A percentile compares a stretch with the other conserved stretches of the same genome.
phyloP scores from a whole-genome alignment of 2,797 vertebrate genomes.

The Darevskia nairensis region DNA sequence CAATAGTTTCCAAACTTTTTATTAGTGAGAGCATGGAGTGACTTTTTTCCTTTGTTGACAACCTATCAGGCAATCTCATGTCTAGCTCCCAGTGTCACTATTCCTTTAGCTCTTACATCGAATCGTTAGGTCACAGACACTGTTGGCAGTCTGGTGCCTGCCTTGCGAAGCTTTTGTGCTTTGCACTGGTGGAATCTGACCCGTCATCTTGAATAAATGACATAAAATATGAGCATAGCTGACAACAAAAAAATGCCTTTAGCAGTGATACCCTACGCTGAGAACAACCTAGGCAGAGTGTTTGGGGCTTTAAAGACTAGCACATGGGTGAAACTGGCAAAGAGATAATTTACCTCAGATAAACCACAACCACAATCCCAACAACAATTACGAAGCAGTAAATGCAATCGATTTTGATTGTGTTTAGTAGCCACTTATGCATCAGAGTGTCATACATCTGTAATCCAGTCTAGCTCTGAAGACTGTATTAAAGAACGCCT shows the following conservation, averaged over 20 bases:
- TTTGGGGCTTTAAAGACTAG: not conserved
- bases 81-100: not conserved
- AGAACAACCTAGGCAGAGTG: conserved; percentile 20
- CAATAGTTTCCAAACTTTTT: not conserved
- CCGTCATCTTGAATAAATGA: not conserved
- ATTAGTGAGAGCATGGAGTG: not conserved
- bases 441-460: not conserved
- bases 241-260: conserved; percentile 24
- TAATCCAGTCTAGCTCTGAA: not conserved
- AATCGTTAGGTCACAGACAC: not conserved
- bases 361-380: not conserved
- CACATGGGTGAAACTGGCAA: conserved; percentile 10
- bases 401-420: not conserved
- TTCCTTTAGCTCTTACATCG: not conserved
- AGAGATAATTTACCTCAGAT: not conserved
- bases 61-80: not conserved
- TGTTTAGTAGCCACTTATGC: not conserved
- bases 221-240: not conserved
- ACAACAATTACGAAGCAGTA: not conserved
- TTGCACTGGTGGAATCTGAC: not conserved
- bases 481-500: not conserved
- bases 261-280: fast-evolving
- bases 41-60: not conserved
- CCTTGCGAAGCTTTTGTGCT: not conserved
- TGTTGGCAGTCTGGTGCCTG: not conserved